Conservation (phyloP, 2,797 vertebrate species). For the Eleutherodactylus coqui region DNA sequence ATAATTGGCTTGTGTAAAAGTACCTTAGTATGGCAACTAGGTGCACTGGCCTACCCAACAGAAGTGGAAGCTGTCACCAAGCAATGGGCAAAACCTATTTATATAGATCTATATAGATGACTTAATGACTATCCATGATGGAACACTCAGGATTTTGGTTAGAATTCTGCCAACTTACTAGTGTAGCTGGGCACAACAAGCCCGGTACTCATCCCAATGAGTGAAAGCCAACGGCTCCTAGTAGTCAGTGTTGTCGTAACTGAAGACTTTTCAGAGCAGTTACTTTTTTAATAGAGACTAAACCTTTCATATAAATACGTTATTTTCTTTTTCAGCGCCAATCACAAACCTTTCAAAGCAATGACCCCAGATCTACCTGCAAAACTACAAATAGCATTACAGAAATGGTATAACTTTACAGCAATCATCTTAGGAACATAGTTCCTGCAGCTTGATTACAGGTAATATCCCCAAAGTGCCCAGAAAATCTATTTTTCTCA, state of each 20-base stretch:
- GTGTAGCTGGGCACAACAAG: too few species aligned
- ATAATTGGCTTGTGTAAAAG: too few species aligned
- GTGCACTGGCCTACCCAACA: too few species aligned
- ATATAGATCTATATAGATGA: too few species aligned
- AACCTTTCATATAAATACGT: background rate
- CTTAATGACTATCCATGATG: too few species aligned
- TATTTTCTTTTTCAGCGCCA: background rate
- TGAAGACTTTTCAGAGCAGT: background rate
- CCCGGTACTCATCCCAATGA: too few species aligned
- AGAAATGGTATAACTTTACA: background rate
- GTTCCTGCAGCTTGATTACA: slow-evolving; percentile 24
- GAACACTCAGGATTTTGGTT: too few species aligned
- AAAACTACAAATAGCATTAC: slow-evolving; percentile 11
- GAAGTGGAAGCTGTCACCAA: too few species aligned
- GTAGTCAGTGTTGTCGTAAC: background rate
- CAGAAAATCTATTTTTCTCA: slow-evolving; percentile 38
- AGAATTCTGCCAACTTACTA: too few species aligned
- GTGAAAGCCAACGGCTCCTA: background rate
- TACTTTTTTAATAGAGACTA: background rate
- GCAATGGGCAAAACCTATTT: too few species aligned
- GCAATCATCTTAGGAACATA: slow-evolving; percentile 13
- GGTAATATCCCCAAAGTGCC: slow-evolving; percentile 25
- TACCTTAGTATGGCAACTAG: too few species aligned
- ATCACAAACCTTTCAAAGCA: slow-evolving; percentile 5
- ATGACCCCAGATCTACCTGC: slow-evolving; percentile 3